phyloP scores from a whole-genome alignment of 1,140 invertebrate genomes.

The Mercenaria mercenaria region DNA sequence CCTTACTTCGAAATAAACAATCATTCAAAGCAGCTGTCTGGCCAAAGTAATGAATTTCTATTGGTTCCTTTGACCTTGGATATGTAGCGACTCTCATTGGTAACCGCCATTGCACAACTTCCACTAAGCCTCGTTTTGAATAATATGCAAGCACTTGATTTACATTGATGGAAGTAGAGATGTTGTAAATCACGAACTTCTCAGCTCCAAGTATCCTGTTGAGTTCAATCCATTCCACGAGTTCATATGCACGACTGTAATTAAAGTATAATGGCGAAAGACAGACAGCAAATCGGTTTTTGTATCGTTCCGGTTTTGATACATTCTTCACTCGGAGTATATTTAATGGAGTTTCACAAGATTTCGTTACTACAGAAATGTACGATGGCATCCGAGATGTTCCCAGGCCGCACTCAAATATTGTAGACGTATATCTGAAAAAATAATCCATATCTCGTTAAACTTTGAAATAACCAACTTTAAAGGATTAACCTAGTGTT shows the following conservation, averaged over 20 bases:
- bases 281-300: background rate
- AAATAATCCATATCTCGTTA: too few species aligned
- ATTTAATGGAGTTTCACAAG: background rate
- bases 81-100: conserved; percentile 88
- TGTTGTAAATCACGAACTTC: conserved; percentile 97
- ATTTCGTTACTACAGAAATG: background rate
- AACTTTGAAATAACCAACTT: background rate
- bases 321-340: background rate
- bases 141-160: conserved; percentile 91
- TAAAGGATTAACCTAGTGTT: background rate
- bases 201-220: conserved; percentile 89
- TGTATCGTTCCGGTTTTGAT: background rate
- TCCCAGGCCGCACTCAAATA: background rate
- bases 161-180: conserved; percentile 93
- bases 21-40: conserved; percentile 61
- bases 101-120: conserved; percentile 94
- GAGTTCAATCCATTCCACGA: conserved; percentile 36
- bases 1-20: conserved; percentile 55
- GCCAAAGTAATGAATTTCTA: conserved; percentile 52
- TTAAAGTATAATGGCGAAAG: background rate
- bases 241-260: background rate
- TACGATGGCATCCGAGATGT: background rate
- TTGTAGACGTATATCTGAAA: background rate
- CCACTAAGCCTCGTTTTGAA: conserved; percentile 88
- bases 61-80: background rate